phyloP scores from a whole-genome alignment of 2,888 invertebrate species.

The Drosophila robusta region DNA sequence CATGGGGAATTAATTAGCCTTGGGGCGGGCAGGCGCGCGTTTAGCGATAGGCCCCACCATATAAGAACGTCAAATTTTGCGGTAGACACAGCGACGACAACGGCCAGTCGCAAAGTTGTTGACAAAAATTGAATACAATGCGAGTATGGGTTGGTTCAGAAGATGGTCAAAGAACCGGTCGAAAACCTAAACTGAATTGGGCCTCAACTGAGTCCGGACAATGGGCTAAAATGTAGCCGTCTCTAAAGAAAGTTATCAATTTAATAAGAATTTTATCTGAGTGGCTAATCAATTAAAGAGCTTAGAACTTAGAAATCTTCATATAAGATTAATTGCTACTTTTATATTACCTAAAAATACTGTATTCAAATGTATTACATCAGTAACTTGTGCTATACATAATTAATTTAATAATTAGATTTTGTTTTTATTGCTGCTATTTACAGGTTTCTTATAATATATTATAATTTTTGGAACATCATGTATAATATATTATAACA shows the following conservation, averaged over 20 bases:
- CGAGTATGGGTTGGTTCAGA: conserved; percentile 17
- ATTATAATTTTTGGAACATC: too few species aligned
- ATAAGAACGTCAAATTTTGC: conserved; percentile 32
- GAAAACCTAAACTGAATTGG: conserved; percentile 24
- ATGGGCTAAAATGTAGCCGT: conserved; percentile 27
- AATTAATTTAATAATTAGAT: too few species aligned
- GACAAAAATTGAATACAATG: conserved; percentile 74
- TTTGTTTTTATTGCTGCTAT: too few species aligned
- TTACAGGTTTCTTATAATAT: too few species aligned
- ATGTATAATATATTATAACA: too few species aligned
- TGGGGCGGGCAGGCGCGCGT: conserved; percentile 40
- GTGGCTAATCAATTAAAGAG: too few species aligned
- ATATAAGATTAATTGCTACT: too few species aligned
- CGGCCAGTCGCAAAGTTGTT: conserved; percentile 48
- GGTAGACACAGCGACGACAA: conserved; percentile 66
- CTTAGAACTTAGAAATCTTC: too few species aligned
- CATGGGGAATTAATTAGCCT: conserved; percentile 76
- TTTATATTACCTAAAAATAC: too few species aligned
- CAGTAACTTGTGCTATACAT: too few species aligned
- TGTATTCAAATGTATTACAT: too few species aligned
- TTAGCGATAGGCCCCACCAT: conserved; percentile 34
- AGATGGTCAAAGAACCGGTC: conserved; percentile 50
- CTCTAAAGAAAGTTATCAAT: background rate
- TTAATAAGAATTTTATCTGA: too few species aligned
- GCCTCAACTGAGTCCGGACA: conserved; percentile 21